A percentile compares a stretch with the other conserved stretches of the same genome.
These are phyloP conservation scores for Chaitophorus viminalis DNA, from an alignment of 2,888 invertebrate genomes.

Conservation along the genomic window DNA sequence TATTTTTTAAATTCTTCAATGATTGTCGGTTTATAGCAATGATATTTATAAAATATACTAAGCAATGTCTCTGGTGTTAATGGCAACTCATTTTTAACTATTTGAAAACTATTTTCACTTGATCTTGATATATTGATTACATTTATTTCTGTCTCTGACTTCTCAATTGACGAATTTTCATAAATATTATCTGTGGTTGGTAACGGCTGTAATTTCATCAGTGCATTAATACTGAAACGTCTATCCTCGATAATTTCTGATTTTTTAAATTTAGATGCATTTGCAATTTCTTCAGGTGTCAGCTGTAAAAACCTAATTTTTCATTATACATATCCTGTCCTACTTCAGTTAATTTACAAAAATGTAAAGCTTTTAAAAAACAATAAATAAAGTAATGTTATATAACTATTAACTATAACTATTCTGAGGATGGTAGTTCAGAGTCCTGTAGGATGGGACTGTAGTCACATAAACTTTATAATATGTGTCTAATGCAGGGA, in stretches of 20 bases:
- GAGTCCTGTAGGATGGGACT: too few species aligned
- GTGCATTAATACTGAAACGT: neutral
- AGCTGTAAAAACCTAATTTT: slow-evolving; percentile 24
- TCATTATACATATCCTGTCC: neutral
- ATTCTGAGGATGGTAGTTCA: too few species aligned
- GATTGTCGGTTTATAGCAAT: neutral
- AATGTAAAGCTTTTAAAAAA: too few species aligned
- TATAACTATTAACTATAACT: too few species aligned
- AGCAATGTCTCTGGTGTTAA: neutral
- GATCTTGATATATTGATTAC: neutral
- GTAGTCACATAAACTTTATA: neutral
- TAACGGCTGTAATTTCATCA: neutral
- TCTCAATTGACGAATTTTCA: too few species aligned
- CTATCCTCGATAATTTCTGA: neutral
- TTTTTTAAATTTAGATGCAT: too few species aligned
- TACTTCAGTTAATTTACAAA: too few species aligned
- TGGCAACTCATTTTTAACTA: neutral
- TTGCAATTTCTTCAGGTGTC: neutral
- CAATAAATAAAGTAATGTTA: too few species aligned
- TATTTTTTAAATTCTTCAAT: neutral
- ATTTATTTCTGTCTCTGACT: neutral
- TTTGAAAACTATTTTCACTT: neutral
- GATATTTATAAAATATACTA: slow-evolving; percentile 3
- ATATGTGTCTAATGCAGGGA: too few species aligned
- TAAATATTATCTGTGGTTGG: neutral